phyloP scores from a whole-genome alignment of 1,140 invertebrate species.

The Asbolus verrucosus region DNA sequence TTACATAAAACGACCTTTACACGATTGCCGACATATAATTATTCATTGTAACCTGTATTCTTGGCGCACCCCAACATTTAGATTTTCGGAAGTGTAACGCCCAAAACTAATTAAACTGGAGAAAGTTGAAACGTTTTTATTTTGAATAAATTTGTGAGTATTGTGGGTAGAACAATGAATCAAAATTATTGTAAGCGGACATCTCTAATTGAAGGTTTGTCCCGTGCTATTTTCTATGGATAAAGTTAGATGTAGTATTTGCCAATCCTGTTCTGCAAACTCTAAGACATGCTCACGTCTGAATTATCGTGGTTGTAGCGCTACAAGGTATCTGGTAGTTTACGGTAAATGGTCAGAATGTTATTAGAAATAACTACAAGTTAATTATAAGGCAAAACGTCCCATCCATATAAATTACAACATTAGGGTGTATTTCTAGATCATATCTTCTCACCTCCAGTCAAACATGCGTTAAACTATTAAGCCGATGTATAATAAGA shows the following conservation, averaged over 20 bases:
- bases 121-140: too few species aligned
- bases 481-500: conserved; percentile 32
- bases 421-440: conserved; percentile 35
- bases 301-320: conserved; percentile 19
- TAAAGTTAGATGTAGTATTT: not conserved
- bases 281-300: not conserved
- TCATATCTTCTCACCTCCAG: conserved; percentile 38
- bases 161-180: too few species aligned
- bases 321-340: conserved; percentile 27
- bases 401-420: conserved; percentile 38
- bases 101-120: too few species aligned
- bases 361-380: conserved; percentile 38
- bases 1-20: too few species aligned
- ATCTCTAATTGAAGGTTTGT: too few species aligned
- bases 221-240: too few species aligned
- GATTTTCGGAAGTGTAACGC: too few species aligned
- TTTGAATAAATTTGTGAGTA: too few species aligned
- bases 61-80: too few species aligned
- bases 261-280: not conserved
- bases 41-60: too few species aligned
- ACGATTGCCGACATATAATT: too few species aligned
- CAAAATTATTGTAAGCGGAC: too few species aligned
- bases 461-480: conserved; percentile 38
- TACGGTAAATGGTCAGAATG: conserved; percentile 28
- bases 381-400: conserved; percentile 34